These are phyloP conservation scores for Schizaphis graminum DNA, from an alignment of 2,888 invertebrate genomes.

Conservation along the genomic window DNA sequence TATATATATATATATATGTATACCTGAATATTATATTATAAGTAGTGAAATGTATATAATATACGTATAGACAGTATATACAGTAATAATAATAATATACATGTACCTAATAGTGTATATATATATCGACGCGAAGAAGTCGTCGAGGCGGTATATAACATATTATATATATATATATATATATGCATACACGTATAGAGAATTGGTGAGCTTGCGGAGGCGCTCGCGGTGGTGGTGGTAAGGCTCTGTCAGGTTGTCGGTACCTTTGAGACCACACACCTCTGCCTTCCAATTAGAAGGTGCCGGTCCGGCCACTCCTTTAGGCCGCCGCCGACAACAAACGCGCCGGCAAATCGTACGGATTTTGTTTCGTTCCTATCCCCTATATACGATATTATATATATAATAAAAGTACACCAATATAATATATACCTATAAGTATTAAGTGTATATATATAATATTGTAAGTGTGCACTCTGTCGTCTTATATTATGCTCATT, in stretches of 20 bases:
- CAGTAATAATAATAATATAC: slow-evolving; percentile 35
- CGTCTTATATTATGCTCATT: slow-evolving; percentile 27
- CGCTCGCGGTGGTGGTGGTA: slow-evolving; percentile 55
- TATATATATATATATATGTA: no score
- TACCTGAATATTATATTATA: neutral
- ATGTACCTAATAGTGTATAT: slow-evolving; percentile 9
- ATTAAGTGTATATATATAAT: neutral
- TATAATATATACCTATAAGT: neutral
- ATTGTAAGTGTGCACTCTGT: slow-evolving; percentile 22
- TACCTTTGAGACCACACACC: slow-evolving; percentile 67
- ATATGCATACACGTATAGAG: neutral
- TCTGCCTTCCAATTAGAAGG: slow-evolving; percentile 68
- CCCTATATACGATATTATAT: neutral
- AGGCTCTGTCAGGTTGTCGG: slow-evolving; percentile 60
- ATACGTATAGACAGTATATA: slow-evolving; percentile 10
- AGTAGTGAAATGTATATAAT: slow-evolving; percentile 22
- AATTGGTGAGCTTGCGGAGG: slow-evolving; percentile 43
- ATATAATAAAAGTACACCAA: slow-evolving; percentile 11
- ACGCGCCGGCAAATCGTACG: slow-evolving; percentile 64
- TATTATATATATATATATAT: neutral
- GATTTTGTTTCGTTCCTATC: slow-evolving; percentile 51
- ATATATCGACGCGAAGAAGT: slow-evolving; percentile 50
- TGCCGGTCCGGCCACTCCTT: slow-evolving; percentile 67
- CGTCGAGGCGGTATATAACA: slow-evolving; percentile 25
- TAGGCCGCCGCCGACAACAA: slow-evolving; percentile 64